These are phyloP conservation scores for Noctua janthe DNA, from an alignment of 2,888 invertebrate species.

Conservation along the genomic window DNA sequence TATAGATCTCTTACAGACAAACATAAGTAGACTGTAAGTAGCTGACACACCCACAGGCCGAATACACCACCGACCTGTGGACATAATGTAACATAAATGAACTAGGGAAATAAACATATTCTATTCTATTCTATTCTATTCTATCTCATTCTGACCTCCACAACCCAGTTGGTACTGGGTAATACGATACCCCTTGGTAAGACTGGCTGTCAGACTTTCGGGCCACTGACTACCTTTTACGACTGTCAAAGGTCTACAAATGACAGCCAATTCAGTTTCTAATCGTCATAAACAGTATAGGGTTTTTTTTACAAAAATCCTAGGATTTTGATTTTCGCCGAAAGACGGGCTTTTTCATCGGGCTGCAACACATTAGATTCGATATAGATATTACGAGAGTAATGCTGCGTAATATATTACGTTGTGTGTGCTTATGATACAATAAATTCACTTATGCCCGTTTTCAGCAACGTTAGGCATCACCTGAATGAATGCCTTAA, in stretches of 20 bases:
- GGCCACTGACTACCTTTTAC: background rate
- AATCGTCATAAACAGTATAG: background rate
- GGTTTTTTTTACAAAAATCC: background rate
- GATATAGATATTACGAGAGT: conserved; percentile 36
- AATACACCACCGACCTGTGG: no score
- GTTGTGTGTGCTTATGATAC: conserved; percentile 31
- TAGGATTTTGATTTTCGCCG: background rate
- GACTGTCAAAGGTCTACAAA: background rate
- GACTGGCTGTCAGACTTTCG: background rate
- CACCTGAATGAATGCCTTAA: background rate
- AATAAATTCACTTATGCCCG: conserved; percentile 28
- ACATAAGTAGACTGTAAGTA: no score
- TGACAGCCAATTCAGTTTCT: background rate
- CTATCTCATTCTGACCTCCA: background rate
- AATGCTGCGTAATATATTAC: conserved; percentile 37
- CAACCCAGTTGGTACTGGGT: background rate
- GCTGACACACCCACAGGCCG: no score
- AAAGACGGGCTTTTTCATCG: background rate
- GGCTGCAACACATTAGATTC: background rate
- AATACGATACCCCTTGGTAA: background rate
- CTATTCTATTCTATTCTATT: no score
- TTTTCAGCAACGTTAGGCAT: background rate
- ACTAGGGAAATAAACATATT: no score
- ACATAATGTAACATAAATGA: no score
- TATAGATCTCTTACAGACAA: no score